phyloP scores from a whole-genome alignment of 2,113 vertebrate genomes.

The Upupa epops region DNA sequence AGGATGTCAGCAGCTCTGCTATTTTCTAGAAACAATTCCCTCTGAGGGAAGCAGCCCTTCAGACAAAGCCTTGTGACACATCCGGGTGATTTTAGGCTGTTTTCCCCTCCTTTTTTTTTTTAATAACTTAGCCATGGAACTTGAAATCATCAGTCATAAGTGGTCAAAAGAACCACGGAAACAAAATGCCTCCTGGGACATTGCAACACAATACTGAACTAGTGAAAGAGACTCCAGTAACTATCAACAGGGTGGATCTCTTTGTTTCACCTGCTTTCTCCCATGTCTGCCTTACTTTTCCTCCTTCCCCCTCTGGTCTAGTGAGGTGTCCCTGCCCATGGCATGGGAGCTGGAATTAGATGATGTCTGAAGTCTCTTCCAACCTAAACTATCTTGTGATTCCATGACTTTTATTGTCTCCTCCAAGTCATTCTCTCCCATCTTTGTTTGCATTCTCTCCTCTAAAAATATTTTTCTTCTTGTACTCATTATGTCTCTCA shows the following conservation, averaged over 20 bases:
- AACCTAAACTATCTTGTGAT: too few species aligned
- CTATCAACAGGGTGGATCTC: background rate
- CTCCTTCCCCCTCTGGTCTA: background rate
- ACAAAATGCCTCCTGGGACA: constrained; percentile 45
- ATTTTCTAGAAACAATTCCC: constrained; percentile 61
- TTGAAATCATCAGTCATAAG: background rate
- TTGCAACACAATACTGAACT: constrained; percentile 27
- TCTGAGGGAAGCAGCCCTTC: constrained; percentile 26
- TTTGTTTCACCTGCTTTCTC: constrained; percentile 31
- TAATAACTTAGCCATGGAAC: constrained; percentile 42
- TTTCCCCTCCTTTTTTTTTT: constrained; percentile 45
- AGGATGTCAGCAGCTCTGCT: background rate
- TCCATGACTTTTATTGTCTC: background rate
- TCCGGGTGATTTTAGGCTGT: constrained; percentile 32
- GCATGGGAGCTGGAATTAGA: too few species aligned
- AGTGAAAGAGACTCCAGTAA: constrained; percentile 10
- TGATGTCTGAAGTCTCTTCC: too few species aligned
- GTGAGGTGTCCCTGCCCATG: too few species aligned
- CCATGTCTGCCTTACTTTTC: background rate
- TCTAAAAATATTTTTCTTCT: background rate
- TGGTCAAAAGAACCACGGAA: constrained; percentile 44
- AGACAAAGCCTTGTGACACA: constrained; percentile 48
- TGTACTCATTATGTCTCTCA: background rate
- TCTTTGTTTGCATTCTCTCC: background rate
- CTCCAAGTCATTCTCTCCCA: background rate